Percentiles rank a stretch among this genome's conserved stretches.
Evolutionary conservation across 1,140 invertebrate species (phyloP).

Genomic region (Steinernema feltiae): DNA sequence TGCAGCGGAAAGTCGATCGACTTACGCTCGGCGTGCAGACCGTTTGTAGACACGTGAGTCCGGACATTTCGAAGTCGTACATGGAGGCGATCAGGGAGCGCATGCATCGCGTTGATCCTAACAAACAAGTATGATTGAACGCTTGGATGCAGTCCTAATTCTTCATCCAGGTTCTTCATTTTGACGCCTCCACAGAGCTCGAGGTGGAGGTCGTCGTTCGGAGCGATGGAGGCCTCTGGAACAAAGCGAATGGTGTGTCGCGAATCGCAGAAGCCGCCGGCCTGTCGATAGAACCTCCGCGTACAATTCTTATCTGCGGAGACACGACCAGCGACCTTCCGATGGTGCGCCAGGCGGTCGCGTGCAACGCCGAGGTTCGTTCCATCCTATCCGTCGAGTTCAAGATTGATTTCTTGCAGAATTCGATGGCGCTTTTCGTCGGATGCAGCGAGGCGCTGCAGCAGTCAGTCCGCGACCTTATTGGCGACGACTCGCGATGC

Average conservation of each 20-base stretch:
- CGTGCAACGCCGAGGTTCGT: conserved; percentile 42
- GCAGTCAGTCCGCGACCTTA: conserved; percentile 22
- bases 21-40: conserved; percentile 56
- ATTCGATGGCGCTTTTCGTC: conserved; percentile 32
- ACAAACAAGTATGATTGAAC: conserved; percentile 34
- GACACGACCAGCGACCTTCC: conserved; percentile 53
- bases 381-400: neutral
- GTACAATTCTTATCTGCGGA: conserved; percentile 52
- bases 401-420: conserved; percentile 19
- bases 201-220: conserved; percentile 55
- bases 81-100: conserved; percentile 54
- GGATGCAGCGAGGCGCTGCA: conserved; percentile 21
- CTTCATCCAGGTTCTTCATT: conserved; percentile 44
- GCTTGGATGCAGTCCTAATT: neutral
- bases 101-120: conserved; percentile 52
- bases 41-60: conserved; percentile 51
- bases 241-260: conserved; percentile 54
- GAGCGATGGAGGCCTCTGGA: conserved; percentile 50
- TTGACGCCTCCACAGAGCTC: conserved; percentile 52
- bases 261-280: conserved; percentile 44
- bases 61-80: conserved; percentile 47
- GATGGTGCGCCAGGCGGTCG: conserved; percentile 44
- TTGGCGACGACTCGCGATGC: conserved; percentile 19
- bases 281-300: conserved; percentile 40
- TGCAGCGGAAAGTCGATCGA: conserved; percentile 55